Evolutionary conservation across 2,113 vertebrate species (phyloP), one percentile per base, ranked within the genome.

Genomic region (Nerophis ophidion): DNA sequence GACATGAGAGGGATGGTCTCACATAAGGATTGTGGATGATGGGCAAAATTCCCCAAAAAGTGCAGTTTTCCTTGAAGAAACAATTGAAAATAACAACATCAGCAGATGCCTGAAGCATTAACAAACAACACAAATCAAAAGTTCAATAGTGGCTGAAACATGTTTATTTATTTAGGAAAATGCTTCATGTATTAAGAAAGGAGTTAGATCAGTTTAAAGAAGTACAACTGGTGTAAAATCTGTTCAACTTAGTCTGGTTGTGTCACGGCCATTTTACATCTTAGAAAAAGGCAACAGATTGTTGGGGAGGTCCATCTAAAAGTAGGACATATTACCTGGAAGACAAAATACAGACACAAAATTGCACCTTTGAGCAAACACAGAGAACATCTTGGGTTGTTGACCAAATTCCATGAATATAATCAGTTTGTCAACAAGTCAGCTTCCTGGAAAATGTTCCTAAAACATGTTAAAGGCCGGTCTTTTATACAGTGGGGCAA

Each of bases 241-340:
- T 82, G 85, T 83, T 75, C 80, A 83, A 70, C 60, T 75, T 65
- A 73, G 55, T 75, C 68, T 60, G 44, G 63, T 68, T 71, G 72
- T 57, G 76, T 78, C 76, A 77, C 63, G 76, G 70, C 71, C 59
- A 63, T 68, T 75, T 79, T 73, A 80, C 77, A 75, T 68, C 75
- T 74, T 80, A 76, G 72, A 65, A 66, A 76, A 83, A 79, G 74
- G 26, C 26, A 26, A 26, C 26, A 26, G 66, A 72, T 66, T 74
- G 76, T 79, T 73, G 85, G 71, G 65, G 69, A 84, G 80, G 84
- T 74, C 87, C 84, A 81, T 87, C 83, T 90, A 90, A 90, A 90
- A 90, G 86, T 82, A 90, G 74, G 87, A 89, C 85, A 87, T 81
- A 81, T 90, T 90, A 90, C 88, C 87, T 89, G 88, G 61, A 89